A percentile compares a stretch with the other conserved stretches of the same genome.
These are phyloP conservation scores for Lota lota DNA, from an alignment of 2,113 vertebrate species.

Conservation along the genomic window DNA sequence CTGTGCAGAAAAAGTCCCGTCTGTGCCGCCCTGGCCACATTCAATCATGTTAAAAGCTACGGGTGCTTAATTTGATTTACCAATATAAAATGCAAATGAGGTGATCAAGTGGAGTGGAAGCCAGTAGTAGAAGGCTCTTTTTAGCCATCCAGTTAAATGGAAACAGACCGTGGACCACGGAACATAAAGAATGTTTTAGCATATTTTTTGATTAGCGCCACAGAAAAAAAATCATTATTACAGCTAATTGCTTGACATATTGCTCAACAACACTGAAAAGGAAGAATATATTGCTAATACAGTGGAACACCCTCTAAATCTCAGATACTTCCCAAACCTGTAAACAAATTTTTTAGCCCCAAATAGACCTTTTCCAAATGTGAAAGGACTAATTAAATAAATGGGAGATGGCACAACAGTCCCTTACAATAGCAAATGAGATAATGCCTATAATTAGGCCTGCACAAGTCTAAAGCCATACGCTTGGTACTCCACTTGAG, in stretches of 20 bases:
- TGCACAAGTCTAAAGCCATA: conserved; percentile 77
- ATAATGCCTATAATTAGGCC: conserved; percentile 92
- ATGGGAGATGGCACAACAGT: conserved; percentile 91
- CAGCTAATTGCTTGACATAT: conserved; percentile 98
- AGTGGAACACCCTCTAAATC: conserved; percentile 57
- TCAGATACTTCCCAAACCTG: conserved; percentile 52
- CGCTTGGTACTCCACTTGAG: conserved; percentile 73
- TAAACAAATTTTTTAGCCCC: conserved; percentile 77
- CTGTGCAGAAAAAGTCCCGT: conserved; percentile 92
- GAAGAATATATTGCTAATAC: conserved; percentile 75
- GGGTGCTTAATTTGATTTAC: conserved; percentile 99
- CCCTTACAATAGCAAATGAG: conserved; percentile 86
- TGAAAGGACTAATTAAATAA: conserved; percentile 98
- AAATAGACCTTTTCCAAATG: conserved; percentile 92
- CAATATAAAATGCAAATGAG: conserved; percentile 99
- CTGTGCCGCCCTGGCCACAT: conserved; percentile 92
- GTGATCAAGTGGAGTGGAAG: conserved; percentile 99
- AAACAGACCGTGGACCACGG: conserved; percentile 92
- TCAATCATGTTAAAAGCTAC: conserved; percentile 99
- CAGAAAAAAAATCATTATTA: conserved; percentile 98
- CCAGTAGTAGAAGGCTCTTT: conserved; percentile 90
- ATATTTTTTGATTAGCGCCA: conserved; percentile 98
- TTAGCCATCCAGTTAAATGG: conserved; percentile 98
- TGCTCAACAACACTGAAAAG: conserved; percentile 88
- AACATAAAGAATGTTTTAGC: conserved; percentile 96